A percentile compares a stretch with the other conserved stretches of the same genome.
phyloP scores from a whole-genome alignment of 2,113 vertebrate genomes.

The Ammospiza nelsoni region DNA sequence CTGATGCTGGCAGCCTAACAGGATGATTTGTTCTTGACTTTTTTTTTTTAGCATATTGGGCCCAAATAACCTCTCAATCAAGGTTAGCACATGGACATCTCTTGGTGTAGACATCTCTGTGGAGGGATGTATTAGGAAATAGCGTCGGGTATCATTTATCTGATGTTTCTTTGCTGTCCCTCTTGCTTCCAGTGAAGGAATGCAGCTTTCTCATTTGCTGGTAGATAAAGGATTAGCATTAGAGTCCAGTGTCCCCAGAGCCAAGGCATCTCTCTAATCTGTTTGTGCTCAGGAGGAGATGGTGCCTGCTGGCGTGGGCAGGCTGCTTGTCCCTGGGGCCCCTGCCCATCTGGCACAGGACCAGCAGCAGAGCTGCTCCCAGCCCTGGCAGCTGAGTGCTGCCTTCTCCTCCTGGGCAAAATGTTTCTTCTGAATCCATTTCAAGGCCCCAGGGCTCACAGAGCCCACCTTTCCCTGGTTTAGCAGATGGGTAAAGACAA shows the following conservation, averaged over 20 bases:
- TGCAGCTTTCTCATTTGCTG: not conserved
- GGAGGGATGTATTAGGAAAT: not conserved
- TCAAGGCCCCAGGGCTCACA: not conserved
- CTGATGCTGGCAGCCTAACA: not conserved
- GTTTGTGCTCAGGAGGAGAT: not conserved
- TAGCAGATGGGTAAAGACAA: not conserved
- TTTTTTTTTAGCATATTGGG: not conserved
- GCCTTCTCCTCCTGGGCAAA: not conserved
- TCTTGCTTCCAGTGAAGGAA: not conserved
- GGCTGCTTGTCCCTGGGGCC: not conserved
- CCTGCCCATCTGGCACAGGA: not conserved
- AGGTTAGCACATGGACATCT: not conserved
- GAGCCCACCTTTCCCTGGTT: not conserved
- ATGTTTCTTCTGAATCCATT: not conserved
- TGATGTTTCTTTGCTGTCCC: rapidly evolving
- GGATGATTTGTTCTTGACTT: not conserved
- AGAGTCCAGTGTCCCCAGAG: not conserved
- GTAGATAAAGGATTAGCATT: not conserved
- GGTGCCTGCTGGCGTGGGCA: not conserved
- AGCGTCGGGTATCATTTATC: not conserved
- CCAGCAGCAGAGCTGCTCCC: not conserved
- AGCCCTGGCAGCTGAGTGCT: not conserved
- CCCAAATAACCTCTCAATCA: constrained; percentile 1
- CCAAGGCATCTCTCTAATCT: not conserved
- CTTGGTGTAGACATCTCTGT: not conserved